These are phyloP conservation scores for Agrotis clavis DNA, from an alignment of 2,888 invertebrate species.

Conservation along the genomic window DNA sequence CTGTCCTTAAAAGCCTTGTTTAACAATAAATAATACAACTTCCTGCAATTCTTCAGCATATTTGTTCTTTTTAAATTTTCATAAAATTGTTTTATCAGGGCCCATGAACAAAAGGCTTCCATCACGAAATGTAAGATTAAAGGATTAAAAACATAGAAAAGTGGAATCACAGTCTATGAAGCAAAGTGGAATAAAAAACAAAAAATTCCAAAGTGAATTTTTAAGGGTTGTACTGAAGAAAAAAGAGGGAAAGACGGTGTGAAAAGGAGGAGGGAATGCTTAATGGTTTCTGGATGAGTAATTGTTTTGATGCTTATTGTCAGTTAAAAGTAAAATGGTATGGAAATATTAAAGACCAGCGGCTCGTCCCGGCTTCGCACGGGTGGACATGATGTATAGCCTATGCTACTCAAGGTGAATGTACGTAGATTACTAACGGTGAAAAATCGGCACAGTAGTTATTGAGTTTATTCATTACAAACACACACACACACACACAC, in stretches of 20 bases:
- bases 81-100: conserved; percentile 36
- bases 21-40: conserved; percentile 35
- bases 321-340: conserved; percentile 26
- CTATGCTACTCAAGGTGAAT: too few relatives aligned
- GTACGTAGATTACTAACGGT: too few relatives aligned
- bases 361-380: too few relatives aligned
- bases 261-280: background rate
- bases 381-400: too few relatives aligned
- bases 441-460: too few relatives aligned
- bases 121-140: conserved; percentile 42
- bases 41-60: background rate
- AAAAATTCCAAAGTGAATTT: conserved; percentile 49
- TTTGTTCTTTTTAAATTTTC: conserved; percentile 17
- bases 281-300: conserved; percentile 46
- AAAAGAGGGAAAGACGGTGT: background rate
- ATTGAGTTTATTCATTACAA: too few relatives aligned
- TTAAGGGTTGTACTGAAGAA: conserved; percentile 13
- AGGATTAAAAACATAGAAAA: conserved; percentile 50
- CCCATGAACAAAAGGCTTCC: conserved; percentile 31
- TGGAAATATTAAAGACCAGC: conserved; percentile 21
- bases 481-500: too few relatives aligned
- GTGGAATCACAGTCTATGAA: conserved; percentile 25
- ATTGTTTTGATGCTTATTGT: conserved; percentile 49
- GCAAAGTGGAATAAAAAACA: conserved; percentile 32
- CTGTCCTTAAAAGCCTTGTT: background rate